A percentile compares a stretch with the other conserved stretches of the same genome.
phyloP scores from a whole-genome alignment of 2,888 invertebrate species.

The Cenopis cana region DNA sequence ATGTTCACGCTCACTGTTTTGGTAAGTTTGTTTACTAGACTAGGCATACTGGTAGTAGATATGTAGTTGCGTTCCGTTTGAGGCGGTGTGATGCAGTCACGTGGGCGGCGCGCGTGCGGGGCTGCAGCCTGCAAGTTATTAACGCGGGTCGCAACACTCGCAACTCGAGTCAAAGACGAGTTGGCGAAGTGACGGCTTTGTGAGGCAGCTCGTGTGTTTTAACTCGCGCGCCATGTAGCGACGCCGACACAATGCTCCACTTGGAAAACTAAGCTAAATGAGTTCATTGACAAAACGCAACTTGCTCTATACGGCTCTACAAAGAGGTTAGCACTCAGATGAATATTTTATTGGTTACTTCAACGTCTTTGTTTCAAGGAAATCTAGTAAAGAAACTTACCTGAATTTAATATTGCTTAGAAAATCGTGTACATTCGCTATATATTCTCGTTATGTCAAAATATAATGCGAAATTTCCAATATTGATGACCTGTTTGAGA shows the following conservation, averaged over 20 bases:
- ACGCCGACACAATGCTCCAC: constrained; percentile 65
- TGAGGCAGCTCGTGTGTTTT: constrained; percentile 62
- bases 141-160: constrained; percentile 76
- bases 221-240: constrained; percentile 71
- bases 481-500: constrained; percentile 75
- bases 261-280: constrained; percentile 51
- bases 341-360: not conserved
- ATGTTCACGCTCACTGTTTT: not conserved
- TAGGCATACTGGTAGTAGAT: not conserved
- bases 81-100: not conserved
- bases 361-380: not conserved
- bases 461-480: constrained; percentile 64
- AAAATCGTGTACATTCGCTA: constrained; percentile 19
- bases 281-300: constrained; percentile 39
- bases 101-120: constrained; percentile 36
- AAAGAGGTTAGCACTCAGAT: constrained; percentile 3
- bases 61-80: not conserved
- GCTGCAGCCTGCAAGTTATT: constrained; percentile 64
- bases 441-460: constrained; percentile 43
- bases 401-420: not conserved
- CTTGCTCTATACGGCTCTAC: constrained; percentile 5
- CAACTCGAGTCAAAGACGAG: constrained; percentile 75
- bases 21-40: not conserved
- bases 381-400: not conserved
- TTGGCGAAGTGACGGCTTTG: constrained; percentile 81